phyloP scores from a whole-genome alignment of 2,797 vertebrate species.

The Rachycentron canadum region DNA sequence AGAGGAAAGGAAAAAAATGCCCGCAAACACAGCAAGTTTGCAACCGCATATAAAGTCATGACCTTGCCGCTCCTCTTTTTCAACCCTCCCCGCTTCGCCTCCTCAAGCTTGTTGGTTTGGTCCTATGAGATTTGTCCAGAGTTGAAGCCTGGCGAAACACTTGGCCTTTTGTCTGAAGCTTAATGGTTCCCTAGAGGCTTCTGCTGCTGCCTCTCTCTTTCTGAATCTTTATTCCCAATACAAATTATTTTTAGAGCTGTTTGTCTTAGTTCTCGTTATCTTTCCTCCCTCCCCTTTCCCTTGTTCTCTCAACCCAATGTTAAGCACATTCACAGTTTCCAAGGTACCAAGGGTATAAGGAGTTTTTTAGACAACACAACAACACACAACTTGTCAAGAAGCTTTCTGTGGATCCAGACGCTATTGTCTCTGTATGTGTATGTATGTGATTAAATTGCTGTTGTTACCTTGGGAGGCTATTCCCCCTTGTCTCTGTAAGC shows the following conservation, averaged over 20 bases:
- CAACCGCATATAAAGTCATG: conserved; percentile 53
- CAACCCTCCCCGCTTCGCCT: conserved; percentile 33
- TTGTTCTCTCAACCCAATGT: conserved; percentile 16
- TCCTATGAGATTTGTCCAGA: conserved; percentile 44
- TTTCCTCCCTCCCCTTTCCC: conserved; percentile 4
- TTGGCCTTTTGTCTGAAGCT: conserved; percentile 66
- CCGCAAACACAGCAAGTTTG: conserved; percentile 54
- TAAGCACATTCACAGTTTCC: conserved; percentile 35
- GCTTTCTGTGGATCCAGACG: conserved; percentile 41
- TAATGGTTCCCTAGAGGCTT: conserved; percentile 74
- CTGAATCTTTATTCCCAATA: conserved; percentile 12
- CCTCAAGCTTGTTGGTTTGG: conserved; percentile 33
- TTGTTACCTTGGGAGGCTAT: conserved; percentile 23
- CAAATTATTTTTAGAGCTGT: conserved; percentile 19
- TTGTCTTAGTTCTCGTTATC: conserved; percentile 13
- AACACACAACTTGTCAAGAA: conserved; percentile 35
- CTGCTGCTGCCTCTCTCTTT: conserved; percentile 15
- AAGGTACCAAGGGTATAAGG: conserved; percentile 6
- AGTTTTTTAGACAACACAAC: conserved; percentile 19
- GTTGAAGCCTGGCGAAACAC: conserved; percentile 69
- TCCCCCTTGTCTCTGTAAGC: background rate
- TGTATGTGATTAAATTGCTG: conserved; percentile 38
- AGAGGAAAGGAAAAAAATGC: conserved; percentile 30
- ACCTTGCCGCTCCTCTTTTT: conserved; percentile 36
- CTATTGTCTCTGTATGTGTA: conserved; percentile 54